phyloP scores from a whole-genome alignment of 2,888 invertebrate genomes.

The Caenorhabditis macrosperma region DNA sequence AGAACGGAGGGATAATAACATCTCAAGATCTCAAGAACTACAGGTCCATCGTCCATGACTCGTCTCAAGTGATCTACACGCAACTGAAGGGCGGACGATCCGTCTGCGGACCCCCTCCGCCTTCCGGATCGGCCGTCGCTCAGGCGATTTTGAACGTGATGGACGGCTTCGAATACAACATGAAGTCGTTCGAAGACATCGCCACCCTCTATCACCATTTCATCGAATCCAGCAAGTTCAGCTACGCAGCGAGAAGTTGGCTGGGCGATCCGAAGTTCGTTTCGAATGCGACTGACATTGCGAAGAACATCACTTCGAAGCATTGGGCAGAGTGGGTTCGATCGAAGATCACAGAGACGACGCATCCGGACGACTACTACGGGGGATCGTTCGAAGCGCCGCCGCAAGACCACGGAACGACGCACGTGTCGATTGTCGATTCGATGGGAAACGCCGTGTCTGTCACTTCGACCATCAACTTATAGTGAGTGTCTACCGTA shows the following conservation, averaged over 20 bases:
- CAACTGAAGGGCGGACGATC: conserved; percentile 82
- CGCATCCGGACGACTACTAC: conserved; percentile 77
- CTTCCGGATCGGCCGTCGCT: conserved; percentile 89
- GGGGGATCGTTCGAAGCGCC: conserved; percentile 73
- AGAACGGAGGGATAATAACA: conserved; percentile 74
- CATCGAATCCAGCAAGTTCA: conserved; percentile 92
- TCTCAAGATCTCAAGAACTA: conserved; percentile 74
- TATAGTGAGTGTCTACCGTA: conserved; percentile 86
- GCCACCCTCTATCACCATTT: conserved; percentile 87
- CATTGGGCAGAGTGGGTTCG: conserved; percentile 74
- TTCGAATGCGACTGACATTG: conserved; percentile 72
- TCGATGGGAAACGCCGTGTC: conserved; percentile 92
- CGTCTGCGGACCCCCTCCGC: conserved; percentile 89
- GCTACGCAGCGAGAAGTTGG: conserved; percentile 83
- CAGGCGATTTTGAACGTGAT: conserved; percentile 89
- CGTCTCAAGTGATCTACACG: conserved; percentile 72
- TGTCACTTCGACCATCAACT: conserved; percentile 91
- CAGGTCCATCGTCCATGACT: conserved; percentile 69
- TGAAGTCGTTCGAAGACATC: conserved; percentile 71
- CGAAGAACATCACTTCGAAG: conserved; percentile 71
- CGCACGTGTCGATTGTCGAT: conserved; percentile 89
- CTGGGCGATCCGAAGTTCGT: conserved; percentile 86
- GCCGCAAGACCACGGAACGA: conserved; percentile 88
- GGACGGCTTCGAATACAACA: conserved; percentile 81
- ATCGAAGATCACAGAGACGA: conserved; percentile 70